Evolutionary conservation across 2,113 vertebrate genomes (phyloP).

Genomic region (Nyctibius bracteatus): DNA sequence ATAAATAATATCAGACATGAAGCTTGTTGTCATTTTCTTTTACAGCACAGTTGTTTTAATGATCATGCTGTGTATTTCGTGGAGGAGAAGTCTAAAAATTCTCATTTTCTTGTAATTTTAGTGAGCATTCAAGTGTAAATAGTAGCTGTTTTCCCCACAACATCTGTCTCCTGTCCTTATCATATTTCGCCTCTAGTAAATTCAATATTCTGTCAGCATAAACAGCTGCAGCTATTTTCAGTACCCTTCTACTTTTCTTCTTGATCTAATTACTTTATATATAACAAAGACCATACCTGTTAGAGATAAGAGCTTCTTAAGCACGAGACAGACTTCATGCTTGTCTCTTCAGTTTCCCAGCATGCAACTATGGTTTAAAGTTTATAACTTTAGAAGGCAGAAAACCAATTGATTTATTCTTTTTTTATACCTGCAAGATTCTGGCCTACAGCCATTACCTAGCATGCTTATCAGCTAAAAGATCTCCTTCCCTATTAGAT

Average conservation of each 20-base stretch:
- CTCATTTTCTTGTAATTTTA: conserved; percentile 18
- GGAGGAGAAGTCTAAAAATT: not conserved
- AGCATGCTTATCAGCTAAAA: not conserved
- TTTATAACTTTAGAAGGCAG: not conserved
- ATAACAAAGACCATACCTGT: not conserved
- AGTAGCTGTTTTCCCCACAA: not conserved
- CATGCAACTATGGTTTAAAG: not conserved
- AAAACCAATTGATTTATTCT: not conserved
- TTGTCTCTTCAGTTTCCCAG: not conserved
- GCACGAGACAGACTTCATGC: not conserved
- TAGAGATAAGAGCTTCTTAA: not conserved
- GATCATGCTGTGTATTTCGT: not conserved
- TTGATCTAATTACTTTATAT: not conserved
- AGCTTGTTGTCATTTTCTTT: not conserved
- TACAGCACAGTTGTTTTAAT: not conserved
- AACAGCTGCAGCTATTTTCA: not conserved
- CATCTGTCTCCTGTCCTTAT: not conserved
- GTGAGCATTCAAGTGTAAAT: not conserved
- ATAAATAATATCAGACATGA: not conserved
- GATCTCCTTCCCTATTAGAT: not conserved
- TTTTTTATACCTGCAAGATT: not conserved
- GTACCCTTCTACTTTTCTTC: not conserved
- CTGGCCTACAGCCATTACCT: not conserved
- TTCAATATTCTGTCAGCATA: not conserved
- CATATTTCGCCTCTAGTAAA: not conserved